These are phyloP conservation scores for Rhyzopertha dominica DNA, from an alignment of 1,140 invertebrate species.

Conservation along the genomic window DNA sequence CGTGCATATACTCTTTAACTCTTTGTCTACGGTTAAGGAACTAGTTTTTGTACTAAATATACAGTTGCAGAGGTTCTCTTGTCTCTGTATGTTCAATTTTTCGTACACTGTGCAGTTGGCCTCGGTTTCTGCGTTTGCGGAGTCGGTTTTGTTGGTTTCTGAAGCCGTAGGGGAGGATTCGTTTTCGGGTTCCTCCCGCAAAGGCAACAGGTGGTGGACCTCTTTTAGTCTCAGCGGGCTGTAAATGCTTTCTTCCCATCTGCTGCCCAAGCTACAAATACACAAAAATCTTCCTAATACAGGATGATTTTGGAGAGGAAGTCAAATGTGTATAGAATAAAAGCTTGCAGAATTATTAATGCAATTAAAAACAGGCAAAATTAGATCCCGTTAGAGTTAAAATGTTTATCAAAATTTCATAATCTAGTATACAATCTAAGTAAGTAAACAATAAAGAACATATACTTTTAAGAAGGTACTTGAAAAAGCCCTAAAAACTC, in stretches of 20 bases:
- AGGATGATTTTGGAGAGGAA: too few species aligned
- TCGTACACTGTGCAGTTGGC: constrained; percentile 14
- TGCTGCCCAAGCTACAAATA: constrained; percentile 34
- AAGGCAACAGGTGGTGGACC: constrained; percentile 31
- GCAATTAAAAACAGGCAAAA: too few species aligned
- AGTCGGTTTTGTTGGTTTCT: constrained; percentile 2
- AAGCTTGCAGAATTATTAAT: too few species aligned
- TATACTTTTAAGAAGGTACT: too few species aligned
- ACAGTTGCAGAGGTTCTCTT: constrained; percentile 17
- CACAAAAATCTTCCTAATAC: too few species aligned
- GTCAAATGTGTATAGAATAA: too few species aligned
- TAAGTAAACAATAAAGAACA: too few species aligned
- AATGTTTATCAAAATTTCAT: too few species aligned
- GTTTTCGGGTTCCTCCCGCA: constrained; percentile 10
- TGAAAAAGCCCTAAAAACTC: too few species aligned
- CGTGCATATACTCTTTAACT: constrained; percentile 11
- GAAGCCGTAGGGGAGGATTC: constrained; percentile 1
- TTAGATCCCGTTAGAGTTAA: too few species aligned
- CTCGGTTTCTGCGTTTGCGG: constrained; percentile 3
- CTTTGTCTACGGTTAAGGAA: constrained; percentile 23
- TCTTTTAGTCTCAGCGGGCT: constrained; percentile 28
- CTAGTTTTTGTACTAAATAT: constrained; percentile 25
- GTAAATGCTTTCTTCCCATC: constrained; percentile 39
- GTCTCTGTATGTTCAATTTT: constrained; percentile 9
- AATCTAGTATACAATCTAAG: too few species aligned